Conservation (phyloP, 2,113 vertebrate species). For the Cyrtonyx montezumae region DNA sequence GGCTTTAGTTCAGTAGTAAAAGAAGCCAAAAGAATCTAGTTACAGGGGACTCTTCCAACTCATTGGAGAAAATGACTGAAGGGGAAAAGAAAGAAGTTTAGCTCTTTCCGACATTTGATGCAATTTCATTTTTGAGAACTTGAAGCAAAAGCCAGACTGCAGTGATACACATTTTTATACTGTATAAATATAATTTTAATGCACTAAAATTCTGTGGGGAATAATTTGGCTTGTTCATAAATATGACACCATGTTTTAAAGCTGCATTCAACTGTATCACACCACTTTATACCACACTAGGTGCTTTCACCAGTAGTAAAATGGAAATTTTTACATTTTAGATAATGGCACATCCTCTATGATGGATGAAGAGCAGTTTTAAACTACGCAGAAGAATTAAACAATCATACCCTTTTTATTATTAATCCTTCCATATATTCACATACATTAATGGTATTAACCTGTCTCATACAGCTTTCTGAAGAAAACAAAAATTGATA, state of each 20-base stretch:
- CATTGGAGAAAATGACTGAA: constrained; percentile 43
- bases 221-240: background rate
- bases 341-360: background rate
- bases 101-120: background rate
- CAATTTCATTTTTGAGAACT: background rate
- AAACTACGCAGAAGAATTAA: background rate
- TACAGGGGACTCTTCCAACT: constrained; percentile 31
- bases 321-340: background rate
- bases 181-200: background rate
- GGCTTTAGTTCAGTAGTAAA: constrained; percentile 27
- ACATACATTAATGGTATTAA: background rate
- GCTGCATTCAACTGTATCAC: background rate
- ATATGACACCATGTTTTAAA: background rate
- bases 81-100: background rate
- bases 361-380: background rate
- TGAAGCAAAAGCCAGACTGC: background rate
- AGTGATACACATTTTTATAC: background rate
- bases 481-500: background rate
- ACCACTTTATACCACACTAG: background rate
- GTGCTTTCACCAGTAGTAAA: background rate
- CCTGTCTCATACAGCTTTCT: background rate
- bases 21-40: constrained; percentile 41
- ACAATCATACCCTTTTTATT: background rate
- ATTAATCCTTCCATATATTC: background rate
- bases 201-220: background rate